phyloP scores from a whole-genome alignment of 2,113 vertebrate genomes.

The Oostethus manadensis region DNA sequence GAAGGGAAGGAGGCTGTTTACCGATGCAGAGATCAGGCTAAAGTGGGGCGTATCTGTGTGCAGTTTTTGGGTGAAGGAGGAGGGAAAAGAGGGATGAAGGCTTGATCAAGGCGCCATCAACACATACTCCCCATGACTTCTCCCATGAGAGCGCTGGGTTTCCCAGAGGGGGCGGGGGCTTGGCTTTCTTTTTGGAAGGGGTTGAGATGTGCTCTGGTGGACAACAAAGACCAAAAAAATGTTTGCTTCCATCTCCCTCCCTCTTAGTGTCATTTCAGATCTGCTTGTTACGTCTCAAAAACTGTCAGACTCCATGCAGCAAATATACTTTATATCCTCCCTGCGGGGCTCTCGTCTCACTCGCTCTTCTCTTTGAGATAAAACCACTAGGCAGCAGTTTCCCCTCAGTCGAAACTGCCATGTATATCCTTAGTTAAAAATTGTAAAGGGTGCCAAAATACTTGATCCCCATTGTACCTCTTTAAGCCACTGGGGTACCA shows the following conservation, averaged over 20 bases:
- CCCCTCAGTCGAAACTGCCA: too few relatives aligned
- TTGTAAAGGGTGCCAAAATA: too few relatives aligned
- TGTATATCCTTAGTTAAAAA: too few relatives aligned
- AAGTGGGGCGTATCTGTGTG: conserved; percentile 43
- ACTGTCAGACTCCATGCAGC: background rate
- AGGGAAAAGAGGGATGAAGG: conserved; percentile 44
- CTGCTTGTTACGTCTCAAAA: conserved; percentile 4
- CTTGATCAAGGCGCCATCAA: conserved; percentile 54
- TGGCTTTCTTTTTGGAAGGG: conserved; percentile 4
- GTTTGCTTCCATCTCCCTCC: conserved; percentile 20
- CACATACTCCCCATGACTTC: conserved; percentile 11
- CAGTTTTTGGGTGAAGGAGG: conserved; percentile 23
- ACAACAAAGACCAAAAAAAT: conserved; percentile 51
- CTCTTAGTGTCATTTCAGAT: conserved; percentile 20
- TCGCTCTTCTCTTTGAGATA: background rate
- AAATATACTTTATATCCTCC: too few relatives aligned
- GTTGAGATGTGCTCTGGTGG: conserved; percentile 31
- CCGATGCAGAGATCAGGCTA: conserved; percentile 58
- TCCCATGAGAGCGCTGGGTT: conserved; percentile 36
- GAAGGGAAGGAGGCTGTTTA: conserved; percentile 49
- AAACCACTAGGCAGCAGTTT: too few relatives aligned
- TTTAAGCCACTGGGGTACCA: too few relatives aligned
- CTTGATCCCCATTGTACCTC: too few relatives aligned
- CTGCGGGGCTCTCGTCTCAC: too few relatives aligned
- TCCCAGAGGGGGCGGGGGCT: background rate